These are phyloP conservation scores for Psittacus erithacus DNA, from an alignment of 2,113 vertebrate genomes.

Conservation along the genomic window DNA sequence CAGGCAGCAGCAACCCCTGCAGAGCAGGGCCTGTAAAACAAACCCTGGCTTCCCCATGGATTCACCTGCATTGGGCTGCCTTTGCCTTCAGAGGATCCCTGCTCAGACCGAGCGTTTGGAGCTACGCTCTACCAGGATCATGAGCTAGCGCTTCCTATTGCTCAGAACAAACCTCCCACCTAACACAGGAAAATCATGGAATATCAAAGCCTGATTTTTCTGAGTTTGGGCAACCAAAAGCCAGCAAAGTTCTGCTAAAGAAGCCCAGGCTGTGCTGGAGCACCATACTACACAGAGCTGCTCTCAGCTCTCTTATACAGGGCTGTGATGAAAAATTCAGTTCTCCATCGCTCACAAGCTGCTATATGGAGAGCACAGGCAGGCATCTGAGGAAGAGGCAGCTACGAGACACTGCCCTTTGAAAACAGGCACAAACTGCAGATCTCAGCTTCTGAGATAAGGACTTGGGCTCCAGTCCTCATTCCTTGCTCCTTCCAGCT, in stretches of 20 bases:
- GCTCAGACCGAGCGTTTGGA: neutral
- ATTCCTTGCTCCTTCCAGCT: neutral
- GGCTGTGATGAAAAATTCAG: neutral
- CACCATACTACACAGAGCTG: neutral
- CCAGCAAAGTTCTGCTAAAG: neutral
- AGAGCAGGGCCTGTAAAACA: neutral
- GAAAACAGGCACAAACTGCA: neutral
- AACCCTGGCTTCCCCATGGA: neutral
- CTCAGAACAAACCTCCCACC: neutral
- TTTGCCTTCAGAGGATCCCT: neutral
- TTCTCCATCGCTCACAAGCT: fast-evolving
- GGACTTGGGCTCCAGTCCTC: neutral
- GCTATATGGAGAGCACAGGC: neutral
- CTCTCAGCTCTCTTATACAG: neutral
- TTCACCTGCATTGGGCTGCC: neutral
- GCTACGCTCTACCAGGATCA: neutral
- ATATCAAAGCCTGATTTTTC: neutral
- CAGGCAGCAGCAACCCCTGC: neutral
- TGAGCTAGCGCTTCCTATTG: neutral
- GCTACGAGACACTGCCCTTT: fast-evolving
- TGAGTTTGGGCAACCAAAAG: neutral
- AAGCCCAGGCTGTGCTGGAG: neutral
- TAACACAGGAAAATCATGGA: neutral
- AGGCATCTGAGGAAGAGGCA: neutral
- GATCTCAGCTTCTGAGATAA: neutral